Percentiles rank a stretch among this genome's conserved stretches.
These are phyloP conservation scores for Acanthis flammea DNA, from an alignment of 2,797 vertebrate species.

Conservation along the genomic window DNA sequence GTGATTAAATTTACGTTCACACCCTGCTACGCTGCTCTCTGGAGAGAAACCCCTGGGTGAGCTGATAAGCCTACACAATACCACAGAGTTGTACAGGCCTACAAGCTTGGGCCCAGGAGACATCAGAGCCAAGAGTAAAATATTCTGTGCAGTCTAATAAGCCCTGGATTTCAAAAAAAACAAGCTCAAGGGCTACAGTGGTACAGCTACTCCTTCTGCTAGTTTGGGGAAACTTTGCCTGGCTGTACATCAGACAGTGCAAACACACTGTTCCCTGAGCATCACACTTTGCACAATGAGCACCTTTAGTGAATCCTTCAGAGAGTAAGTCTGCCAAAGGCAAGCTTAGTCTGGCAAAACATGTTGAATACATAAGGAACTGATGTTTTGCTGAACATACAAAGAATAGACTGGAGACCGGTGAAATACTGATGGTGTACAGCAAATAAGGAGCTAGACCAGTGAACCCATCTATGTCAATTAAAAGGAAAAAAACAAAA, in stretches of 20 bases:
- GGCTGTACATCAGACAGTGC: no score
- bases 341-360: not conserved
- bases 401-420: not conserved
- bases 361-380: not conserved
- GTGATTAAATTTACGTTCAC: not conserved
- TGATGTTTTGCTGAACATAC: not conserved
- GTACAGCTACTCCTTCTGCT: not conserved
- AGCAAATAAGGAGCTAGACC: not conserved
- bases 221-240: not conserved
- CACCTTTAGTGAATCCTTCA: not conserved
- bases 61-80: not conserved
- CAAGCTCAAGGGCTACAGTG: not conserved
- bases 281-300: not conserved
- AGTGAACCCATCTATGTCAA: not conserved
- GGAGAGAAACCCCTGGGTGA: not conserved
- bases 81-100: not conserved
- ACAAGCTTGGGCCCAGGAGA: not conserved
- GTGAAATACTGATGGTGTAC: not conserved
- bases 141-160: not conserved
- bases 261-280: not conserved
- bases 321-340: not conserved
- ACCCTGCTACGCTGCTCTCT: not conserved
- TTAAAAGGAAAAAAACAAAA: not conserved
- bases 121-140: not conserved
- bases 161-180: not conserved